phyloP scores from a whole-genome alignment of 2,888 invertebrate species.

The Oligia latruncula region DNA sequence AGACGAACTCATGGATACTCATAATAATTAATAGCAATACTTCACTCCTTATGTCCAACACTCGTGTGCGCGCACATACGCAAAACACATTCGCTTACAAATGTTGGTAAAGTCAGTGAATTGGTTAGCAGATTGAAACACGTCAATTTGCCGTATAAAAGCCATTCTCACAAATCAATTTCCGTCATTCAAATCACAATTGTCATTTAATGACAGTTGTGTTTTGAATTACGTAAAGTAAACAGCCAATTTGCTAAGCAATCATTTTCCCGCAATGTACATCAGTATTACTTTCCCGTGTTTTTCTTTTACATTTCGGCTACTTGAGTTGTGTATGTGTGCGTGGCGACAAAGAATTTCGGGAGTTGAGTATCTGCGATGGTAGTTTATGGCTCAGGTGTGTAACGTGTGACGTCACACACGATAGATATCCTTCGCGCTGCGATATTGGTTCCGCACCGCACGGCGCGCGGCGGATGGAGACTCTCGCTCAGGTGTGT shows the following conservation, averaged over 20 bases:
- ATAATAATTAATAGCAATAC: not conserved
- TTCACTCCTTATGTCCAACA: not conserved
- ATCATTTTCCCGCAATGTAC: not conserved
- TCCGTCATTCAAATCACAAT: not conserved
- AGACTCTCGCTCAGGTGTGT: constrained; percentile 10
- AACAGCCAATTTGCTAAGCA: not conserved
- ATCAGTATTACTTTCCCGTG: not conserved
- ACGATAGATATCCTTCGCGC: no score
- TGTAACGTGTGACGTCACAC: constrained; percentile 14
- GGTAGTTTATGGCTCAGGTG: constrained; percentile 7
- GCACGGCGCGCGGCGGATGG: not conserved
- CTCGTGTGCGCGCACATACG: not conserved
- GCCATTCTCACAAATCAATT: not conserved
- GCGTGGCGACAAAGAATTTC: not conserved
- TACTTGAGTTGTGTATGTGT: not conserved
- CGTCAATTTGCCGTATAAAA: not conserved
- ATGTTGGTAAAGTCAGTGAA: not conserved
- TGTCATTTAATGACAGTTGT: not conserved
- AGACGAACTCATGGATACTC: not conserved
- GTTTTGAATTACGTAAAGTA: not conserved
- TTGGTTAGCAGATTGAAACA: not conserved
- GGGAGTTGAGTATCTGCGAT: not conserved
- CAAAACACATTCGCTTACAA: not conserved
- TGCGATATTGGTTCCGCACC: constrained; percentile 26
- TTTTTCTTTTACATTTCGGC: not conserved